Evolutionary conservation across 2,113 vertebrate genomes (phyloP).

Genomic region (Corydoras maculifer): DNA sequence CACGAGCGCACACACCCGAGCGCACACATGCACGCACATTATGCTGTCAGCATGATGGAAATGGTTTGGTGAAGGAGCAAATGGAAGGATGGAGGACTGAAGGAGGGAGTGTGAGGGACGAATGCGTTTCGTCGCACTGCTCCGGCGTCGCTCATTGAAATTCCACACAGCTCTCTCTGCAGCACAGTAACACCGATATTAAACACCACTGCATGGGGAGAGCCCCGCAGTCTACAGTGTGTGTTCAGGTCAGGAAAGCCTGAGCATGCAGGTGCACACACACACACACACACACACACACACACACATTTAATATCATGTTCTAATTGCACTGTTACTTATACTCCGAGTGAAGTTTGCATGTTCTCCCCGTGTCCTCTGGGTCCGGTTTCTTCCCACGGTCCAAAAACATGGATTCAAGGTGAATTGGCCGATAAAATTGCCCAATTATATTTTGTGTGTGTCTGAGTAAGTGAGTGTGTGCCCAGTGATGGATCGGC

Average conservation of each 20-base stretch:
- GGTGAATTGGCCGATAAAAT: too few species aligned
- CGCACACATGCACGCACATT: too few species aligned
- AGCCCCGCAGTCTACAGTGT: neutral
- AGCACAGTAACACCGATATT: conserved; percentile 5
- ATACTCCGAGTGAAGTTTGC: too few species aligned
- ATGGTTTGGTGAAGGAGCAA: neutral
- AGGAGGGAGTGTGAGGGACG: neutral
- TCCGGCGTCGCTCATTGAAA: conserved; percentile 26
- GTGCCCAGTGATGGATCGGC: too few species aligned
- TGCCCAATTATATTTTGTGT: too few species aligned
- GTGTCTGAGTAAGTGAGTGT: too few species aligned
- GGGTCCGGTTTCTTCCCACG: too few species aligned
- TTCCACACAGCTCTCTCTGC: conserved; percentile 41
- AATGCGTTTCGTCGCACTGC: neutral
- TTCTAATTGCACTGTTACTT: too few species aligned
- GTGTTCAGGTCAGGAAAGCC: neutral
- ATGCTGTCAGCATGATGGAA: neutral
- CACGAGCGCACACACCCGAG: neutral
- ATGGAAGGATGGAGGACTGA: conserved; percentile 1
- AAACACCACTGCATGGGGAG: conserved; percentile 10
- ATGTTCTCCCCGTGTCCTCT: too few species aligned
- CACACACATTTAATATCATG: neutral
- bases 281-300: neutral
- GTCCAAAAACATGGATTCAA: too few species aligned
- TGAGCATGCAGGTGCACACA: neutral